Base-by-base conservation (phyloP, 2,797 vertebrate species). In the Parotocinclus haroldoi region DNA sequence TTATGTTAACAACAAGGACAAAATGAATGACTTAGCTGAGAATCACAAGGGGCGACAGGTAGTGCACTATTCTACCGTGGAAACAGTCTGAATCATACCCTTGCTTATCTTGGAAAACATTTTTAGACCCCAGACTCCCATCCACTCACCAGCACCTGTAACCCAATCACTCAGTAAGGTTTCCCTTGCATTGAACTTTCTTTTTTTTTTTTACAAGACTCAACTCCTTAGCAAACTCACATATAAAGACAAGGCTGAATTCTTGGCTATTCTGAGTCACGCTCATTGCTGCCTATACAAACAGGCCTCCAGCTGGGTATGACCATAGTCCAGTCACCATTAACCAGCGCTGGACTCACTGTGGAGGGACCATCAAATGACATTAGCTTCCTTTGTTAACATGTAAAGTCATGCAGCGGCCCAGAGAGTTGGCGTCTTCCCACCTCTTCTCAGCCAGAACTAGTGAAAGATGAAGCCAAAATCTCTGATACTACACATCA, bases 311-410 rank as follows among this genome's bases (percentile, higher is more conserved):
- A 63, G 14, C 61, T 3, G 27, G 10, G 45, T 58, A 69, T 58
- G 72, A 74, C 27, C 76, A 27, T 63, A 10, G 56, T 59, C 63
- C 46, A 44, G 10, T 58, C 38, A 46, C n/a, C 52, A 58, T 76
- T 74, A 68, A 71, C 66, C 46, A 42, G 49, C 36, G 45, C 58
- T 68, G 64, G 55, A 48, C 63, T 38, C 38, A 36, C 19, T 14
- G 17, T 27, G n/a, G 66, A 62, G 46, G 62, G 67, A 73, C 74
- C 53, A 64, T 71, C 52, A 58, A 72, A 59, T 71, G 82, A 75
- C 72, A 68, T 80, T 71, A 74, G 77, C 40, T 75, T 82, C 78
- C 62, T 83, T 59, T 68, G 79, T 82, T 79, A 82, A 81, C 76
- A 76, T 72, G 60, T 79, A 68, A 78, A 77, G 76, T 56, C 52